Evolutionary conservation across 2,797 vertebrate genomes (phyloP), one percentile per base, ranked within the genome.

Genomic region (Poliocrania exsul): DNA sequence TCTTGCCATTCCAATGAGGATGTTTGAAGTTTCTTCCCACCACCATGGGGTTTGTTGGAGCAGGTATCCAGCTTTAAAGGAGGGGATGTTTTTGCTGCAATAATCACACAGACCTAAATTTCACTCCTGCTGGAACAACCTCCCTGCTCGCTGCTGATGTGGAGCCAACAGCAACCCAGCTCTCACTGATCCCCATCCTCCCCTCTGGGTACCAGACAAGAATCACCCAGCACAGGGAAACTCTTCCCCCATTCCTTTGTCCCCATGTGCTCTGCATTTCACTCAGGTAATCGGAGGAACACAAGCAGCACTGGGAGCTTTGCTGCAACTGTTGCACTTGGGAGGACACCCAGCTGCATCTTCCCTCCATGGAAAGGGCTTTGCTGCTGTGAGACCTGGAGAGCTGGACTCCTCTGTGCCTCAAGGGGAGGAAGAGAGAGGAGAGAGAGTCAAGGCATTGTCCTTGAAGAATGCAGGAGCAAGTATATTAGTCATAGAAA

Each of bases 401-500:
- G 50, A 78, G 64, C 35, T 3, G 2, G 5, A 6, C 12, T 72
- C 57, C 84, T 79, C 33, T 0, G 0, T 9, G 37, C 35, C 49
- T 65, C 50, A 6, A 44, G 26, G 50, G 29, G 46, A 75, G 29
- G 64, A 19, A 38, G 16, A 42, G 33, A 67, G 60, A 70, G 61
- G 37, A 82, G 60, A 40, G 61, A 25, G 62, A 81, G 72, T 64
- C 62, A 21, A 14, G 29, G 1, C 28, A 7, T 9, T 69, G 80
- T 65, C 93, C 95, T 91, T 93, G 95, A 72, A 81, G 84, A 70
- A 62, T 11, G 31, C 25, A 18, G 33, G 19, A 83, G 79, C 40
- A 26, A 71, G 88, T 80, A 35, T 31, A 47, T 86, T 77, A 86
- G 49, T 35, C 40, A 17, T 28, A 57, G 95, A 72, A 84, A 69